These are phyloP conservation scores for Leucosticte australis DNA, from an alignment of 2,113 vertebrate species.

Conservation along the genomic window DNA sequence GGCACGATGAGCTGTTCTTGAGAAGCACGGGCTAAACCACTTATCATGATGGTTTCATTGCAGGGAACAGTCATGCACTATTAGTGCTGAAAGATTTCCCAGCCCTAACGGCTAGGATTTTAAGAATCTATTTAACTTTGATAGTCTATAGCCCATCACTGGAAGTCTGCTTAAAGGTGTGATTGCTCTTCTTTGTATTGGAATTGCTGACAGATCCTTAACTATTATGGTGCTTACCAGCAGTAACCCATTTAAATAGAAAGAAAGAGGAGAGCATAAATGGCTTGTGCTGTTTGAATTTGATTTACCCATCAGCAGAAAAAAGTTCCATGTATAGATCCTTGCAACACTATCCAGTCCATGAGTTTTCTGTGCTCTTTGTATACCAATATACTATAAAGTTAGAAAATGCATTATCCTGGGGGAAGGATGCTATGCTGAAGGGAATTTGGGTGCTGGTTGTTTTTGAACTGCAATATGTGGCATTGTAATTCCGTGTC, in stretches of 20 bases:
- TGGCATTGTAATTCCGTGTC: conserved; percentile 69
- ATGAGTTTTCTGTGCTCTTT: not conserved
- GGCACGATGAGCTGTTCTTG: conserved; percentile 7
- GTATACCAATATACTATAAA: not conserved
- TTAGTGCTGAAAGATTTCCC: conserved; percentile 66
- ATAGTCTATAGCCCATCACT: conserved; percentile 59
- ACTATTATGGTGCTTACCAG: conserved; percentile 58
- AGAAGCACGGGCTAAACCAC: not conserved
- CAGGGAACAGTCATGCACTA: conserved; percentile 57
- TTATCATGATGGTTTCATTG: conserved; percentile 52
- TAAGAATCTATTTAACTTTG: conserved; percentile 68
- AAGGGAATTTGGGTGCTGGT: conserved; percentile 31
- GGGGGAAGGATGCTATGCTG: not conserved
- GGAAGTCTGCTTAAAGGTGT: conserved; percentile 55
- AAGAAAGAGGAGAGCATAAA: conserved; percentile 34
- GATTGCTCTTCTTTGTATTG: conserved; percentile 67
- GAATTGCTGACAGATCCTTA: conserved; percentile 68
- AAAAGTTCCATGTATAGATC: not conserved
- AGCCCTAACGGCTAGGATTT: conserved; percentile 56
- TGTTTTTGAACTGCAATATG: conserved; percentile 63
- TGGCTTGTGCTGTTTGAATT: conserved; percentile 44
- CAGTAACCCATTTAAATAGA: conserved; percentile 65
- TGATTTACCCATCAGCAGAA: conserved; percentile 50
- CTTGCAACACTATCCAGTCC: not conserved
- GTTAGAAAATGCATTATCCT: conserved; percentile 15